Evolutionary conservation across 1,140 invertebrate species (phyloP).

Genomic region (silkworm (Bombyx mori)): DNA sequence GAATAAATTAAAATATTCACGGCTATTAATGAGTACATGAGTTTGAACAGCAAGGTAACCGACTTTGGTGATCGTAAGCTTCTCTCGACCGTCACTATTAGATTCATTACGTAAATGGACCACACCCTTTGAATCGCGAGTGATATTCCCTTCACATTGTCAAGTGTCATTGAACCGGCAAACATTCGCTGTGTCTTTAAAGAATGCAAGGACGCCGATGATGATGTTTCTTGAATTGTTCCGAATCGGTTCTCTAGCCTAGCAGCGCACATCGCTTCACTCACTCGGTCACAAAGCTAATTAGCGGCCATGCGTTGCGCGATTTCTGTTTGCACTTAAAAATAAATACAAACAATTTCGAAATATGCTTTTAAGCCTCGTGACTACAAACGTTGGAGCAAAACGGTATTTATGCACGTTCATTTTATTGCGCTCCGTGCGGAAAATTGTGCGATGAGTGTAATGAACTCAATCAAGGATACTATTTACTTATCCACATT

Average conservation of each 20-base stretch:
- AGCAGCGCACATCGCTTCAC: neutral
- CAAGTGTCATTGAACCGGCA: slow-evolving; percentile 53
- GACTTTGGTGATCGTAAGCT: slow-evolving; percentile 20
- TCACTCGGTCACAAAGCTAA: neutral
- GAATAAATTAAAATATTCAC: neutral
- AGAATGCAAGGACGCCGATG: slow-evolving; percentile 56
- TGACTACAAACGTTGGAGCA: too few relatives aligned
- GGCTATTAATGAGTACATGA: neutral
- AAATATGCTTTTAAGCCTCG: slow-evolving; percentile 32
- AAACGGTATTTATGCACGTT: neutral
- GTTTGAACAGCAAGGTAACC: slow-evolving; percentile 3
- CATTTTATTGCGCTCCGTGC: neutral
- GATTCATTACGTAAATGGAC: slow-evolving; percentile 40
- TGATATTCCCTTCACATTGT: slow-evolving; percentile 42
- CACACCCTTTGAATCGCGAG: slow-evolving; percentile 31
- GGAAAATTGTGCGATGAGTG: neutral
- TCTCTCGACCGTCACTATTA: slow-evolving; percentile 30
- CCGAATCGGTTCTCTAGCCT: neutral
- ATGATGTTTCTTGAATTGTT: slow-evolving; percentile 12
- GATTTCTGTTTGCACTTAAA: slow-evolving; percentile 25
- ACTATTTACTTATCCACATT: neutral
- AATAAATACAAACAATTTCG: slow-evolving; percentile 25
- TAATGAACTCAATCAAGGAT: neutral
- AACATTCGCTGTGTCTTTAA: slow-evolving; percentile 22
- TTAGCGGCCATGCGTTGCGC: slow-evolving; percentile 16